Conservation (phyloP, 2,888 invertebrate genomes). For the Nomada fucata region DNA sequence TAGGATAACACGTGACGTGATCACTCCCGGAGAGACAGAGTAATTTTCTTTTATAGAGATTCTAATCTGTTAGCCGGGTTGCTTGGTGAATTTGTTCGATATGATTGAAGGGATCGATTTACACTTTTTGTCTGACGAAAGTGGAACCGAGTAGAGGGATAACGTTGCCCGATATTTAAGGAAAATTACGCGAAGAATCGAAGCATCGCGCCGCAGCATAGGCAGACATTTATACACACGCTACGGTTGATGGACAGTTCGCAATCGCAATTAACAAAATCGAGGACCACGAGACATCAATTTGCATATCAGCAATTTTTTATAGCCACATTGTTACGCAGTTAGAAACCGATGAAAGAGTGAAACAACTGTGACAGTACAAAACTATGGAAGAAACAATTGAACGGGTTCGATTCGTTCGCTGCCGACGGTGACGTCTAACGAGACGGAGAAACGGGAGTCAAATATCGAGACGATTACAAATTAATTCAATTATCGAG, state of each 20-base stretch:
- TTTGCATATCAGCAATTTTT: neutral
- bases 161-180: no score
- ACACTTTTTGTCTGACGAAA: neutral
- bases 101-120: neutral
- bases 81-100: neutral
- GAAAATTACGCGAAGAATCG: no score
- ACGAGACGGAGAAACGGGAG: no score
- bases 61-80: slow-evolving; percentile 24
- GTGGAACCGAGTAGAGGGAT: neutral
- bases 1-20: neutral
- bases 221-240: no score
- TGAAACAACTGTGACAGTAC: neutral
- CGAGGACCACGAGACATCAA: no score
- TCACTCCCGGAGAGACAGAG: slow-evolving; percentile 2
- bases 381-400: neutral
- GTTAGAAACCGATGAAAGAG: neutral
- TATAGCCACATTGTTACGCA: neutral
- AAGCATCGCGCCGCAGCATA: no score
- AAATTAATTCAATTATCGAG: no score
- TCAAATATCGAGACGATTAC: no score
- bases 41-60: neutral
- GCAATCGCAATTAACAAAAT: no score
- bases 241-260: no score
- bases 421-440: no score
- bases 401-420: no score